Base-by-base conservation (phyloP, 2,113 vertebrate genomes). In the Vanacampus margaritifer region DNA sequence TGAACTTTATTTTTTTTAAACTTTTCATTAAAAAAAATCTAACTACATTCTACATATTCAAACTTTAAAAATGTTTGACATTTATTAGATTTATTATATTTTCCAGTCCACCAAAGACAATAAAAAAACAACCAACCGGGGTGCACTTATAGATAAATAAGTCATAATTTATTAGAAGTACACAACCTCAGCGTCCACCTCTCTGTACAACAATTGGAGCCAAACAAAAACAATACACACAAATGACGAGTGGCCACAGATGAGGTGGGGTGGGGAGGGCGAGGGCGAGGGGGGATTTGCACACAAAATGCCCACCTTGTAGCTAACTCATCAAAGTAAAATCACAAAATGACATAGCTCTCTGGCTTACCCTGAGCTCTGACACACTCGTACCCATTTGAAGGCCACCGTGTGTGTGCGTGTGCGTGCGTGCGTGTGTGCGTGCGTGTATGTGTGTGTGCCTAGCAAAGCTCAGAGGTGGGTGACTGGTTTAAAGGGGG, bases 311-410 rank as follows among this genome's bases (percentile, higher is more conserved):
- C 6, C 39, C n/a, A 60, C 35, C 58, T 60, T 21, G 21, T 23
- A 61, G 36, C 58, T 8, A 62, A 62, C 2, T 1, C 14, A 16
- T 43, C 80, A 86, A 70, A 63, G 80, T 69, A 17, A 63, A 56
- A 75, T 77, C 28, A 79, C 53, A 65, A 45, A 45, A n/a, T 72
- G 59, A 73, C 64, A 67, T 65, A 78, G 73, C 72, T 84, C 77
- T 73, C 76, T 51, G 53, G 82, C 75, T 83, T 84, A 81, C 83
- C 87, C 86, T 90, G 89, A 90, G 89, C 80, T 82, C 79, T 67
- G 79, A 68, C 64, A 73, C 63, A 66, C 63, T 76, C 56, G 58
- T 80, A 73, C 76, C 73, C 45, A 82, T 71, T 67, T 75, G 80
- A 88, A 87, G 86, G 88, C 85, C 84, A 81, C 76, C 63, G 3